Percentiles rank a stretch among this genome's conserved stretches.
Conservation (phyloP, 2,113 vertebrate genomes). For the Microtus ochrogaster region DNA sequence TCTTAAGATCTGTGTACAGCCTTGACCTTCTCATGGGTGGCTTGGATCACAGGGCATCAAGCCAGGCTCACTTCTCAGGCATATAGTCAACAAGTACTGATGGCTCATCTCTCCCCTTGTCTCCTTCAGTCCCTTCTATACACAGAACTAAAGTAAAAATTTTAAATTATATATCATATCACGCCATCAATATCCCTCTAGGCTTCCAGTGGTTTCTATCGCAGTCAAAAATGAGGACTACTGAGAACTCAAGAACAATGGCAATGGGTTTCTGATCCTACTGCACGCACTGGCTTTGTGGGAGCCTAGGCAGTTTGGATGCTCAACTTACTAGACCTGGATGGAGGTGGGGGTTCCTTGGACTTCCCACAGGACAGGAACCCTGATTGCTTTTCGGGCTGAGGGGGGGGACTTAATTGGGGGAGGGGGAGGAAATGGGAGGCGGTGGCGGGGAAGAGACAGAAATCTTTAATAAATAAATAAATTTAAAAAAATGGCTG, state of each 20-base stretch:
- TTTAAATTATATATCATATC: neutral
- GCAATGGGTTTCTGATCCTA: too few species aligned
- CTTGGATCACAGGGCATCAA: neutral
- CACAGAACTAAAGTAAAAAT: neutral
- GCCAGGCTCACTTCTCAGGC: neutral
- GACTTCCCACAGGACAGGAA: too few species aligned
- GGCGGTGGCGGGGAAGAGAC: too few species aligned
- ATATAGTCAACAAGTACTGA: neutral
- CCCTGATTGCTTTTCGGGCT: too few species aligned
- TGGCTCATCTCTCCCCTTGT: neutral
- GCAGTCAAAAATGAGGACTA: conserved; percentile 21
- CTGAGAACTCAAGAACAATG: too few species aligned
- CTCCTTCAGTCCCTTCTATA: neutral
- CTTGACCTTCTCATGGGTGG: neutral
- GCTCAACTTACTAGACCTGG: too few species aligned
- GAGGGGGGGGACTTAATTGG: too few species aligned
- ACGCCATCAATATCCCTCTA: neutral
- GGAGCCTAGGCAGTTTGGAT: too few species aligned
- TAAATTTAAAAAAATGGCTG: neutral
- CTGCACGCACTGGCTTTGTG: too few species aligned
- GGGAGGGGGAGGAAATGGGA: too few species aligned
- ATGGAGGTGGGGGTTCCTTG: too few species aligned
- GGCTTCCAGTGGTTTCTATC: neutral
- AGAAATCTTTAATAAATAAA: too few species aligned
- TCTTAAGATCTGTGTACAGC: neutral